These are phyloP conservation scores for Lerista edwardsae DNA, from an alignment of 2,797 vertebrate genomes.

Conservation along the genomic window DNA sequence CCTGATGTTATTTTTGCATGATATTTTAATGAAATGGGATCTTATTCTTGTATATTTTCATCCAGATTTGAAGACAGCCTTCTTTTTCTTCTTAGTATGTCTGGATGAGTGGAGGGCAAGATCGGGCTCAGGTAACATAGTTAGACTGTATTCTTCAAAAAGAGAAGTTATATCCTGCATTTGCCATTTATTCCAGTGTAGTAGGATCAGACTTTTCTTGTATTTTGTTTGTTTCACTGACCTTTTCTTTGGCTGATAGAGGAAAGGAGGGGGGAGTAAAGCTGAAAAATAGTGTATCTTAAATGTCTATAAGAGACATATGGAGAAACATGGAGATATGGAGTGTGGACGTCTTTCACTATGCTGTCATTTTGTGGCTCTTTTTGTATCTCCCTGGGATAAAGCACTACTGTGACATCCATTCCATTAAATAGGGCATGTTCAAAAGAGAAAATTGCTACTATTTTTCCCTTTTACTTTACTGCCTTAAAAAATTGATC, in stretches of 20 bases:
- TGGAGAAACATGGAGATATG: slow-evolving; percentile 47
- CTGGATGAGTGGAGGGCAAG: background rate
- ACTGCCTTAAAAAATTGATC: slow-evolving; percentile 84
- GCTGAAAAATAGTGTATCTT: slow-evolving; percentile 49
- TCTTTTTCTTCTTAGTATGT: accelerated
- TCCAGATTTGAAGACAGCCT: background rate
- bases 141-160: slow-evolving; percentile 6
- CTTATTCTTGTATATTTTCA: accelerated
- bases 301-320: slow-evolving; percentile 51
- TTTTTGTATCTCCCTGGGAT: slow-evolving; percentile 70
- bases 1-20: background rate
- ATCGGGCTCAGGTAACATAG: background rate
- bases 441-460: slow-evolving; percentile 84
- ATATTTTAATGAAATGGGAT: background rate
- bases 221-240: slow-evolving; percentile 36
- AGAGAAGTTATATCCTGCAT: background rate
- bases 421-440: slow-evolving; percentile 80
- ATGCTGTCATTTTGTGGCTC: slow-evolving; percentile 70
- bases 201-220: background rate
- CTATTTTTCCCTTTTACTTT: slow-evolving; percentile 82
- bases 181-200: background rate
- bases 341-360: slow-evolving; percentile 72
- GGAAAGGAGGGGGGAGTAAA: slow-evolving; percentile 41
- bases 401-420: slow-evolving; percentile 77
- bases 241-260: slow-evolving; percentile 25